Evolutionary conservation across 2,888 invertebrate genomes (phyloP).

Genomic region (Sphaerolaimus hirsutus): DNA sequence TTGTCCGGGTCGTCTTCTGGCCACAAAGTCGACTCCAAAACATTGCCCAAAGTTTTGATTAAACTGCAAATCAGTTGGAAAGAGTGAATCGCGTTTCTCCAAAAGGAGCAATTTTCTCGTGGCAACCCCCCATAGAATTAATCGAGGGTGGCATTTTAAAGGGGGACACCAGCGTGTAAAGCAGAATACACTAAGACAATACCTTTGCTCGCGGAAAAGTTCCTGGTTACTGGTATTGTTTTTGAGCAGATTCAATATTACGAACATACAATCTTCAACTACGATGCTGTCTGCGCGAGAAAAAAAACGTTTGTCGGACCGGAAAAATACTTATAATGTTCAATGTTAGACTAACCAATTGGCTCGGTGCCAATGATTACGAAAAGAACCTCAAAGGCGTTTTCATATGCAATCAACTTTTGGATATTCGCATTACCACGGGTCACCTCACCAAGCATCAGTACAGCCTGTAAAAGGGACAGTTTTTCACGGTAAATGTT

Average conservation of each 20-base stretch:
- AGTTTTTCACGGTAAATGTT: too few species aligned
- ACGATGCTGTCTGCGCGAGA: conserved; percentile 47
- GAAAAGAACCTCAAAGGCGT: conserved; percentile 79
- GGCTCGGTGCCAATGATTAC: conserved; percentile 64
- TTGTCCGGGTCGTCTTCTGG: conserved; percentile 12
- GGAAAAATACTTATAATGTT: background rate
- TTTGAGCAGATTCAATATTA: conserved; percentile 70
- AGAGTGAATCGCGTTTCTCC: too few species aligned
- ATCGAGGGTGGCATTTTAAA: too few species aligned
- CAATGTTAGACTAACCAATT: conserved; percentile 56
- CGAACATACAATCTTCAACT: conserved; percentile 78
- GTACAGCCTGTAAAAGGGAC: conserved; percentile 43
- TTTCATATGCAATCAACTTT: conserved; percentile 96
- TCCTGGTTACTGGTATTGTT: conserved; percentile 93
- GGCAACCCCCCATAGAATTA: too few species aligned
- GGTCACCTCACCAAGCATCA: conserved; percentile 69
- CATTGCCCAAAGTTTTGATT: conserved; percentile 50
- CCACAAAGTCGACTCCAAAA: conserved; percentile 50
- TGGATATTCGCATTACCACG: conserved; percentile 87
- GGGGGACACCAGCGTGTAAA: too few species aligned
- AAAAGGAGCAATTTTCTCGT: too few species aligned
- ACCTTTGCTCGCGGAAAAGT: conserved; percentile 66
- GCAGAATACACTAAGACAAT: too few species aligned
- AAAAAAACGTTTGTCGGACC: background rate
- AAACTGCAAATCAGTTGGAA: too few species aligned